Percentiles rank a stretch among this genome's conserved stretches.
phyloP scores from a whole-genome alignment of 2,797 vertebrate species.

The Enteromius thamalakanensis region DNA sequence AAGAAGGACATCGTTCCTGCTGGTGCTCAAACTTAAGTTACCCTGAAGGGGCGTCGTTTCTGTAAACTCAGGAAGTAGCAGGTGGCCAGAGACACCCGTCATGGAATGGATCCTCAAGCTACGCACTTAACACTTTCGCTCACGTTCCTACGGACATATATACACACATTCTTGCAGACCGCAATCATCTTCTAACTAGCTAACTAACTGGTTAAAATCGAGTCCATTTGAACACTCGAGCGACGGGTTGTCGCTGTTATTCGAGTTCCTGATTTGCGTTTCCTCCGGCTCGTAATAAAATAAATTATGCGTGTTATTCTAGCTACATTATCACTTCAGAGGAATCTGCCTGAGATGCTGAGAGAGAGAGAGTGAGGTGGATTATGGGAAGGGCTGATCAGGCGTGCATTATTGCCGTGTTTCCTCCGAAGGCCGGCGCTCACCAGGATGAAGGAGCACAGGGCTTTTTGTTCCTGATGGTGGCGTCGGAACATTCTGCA shows the following conservation, averaged over 20 bases:
- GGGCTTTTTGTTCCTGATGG: slow-evolving; percentile 93
- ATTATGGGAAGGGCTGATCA: slow-evolving; percentile 45
- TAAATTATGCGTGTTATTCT: slow-evolving; percentile 94
- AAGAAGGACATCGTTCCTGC: slow-evolving; percentile 75
- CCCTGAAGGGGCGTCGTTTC: slow-evolving; percentile 51
- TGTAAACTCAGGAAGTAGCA: slow-evolving; percentile 71
- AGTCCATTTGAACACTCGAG: slow-evolving; percentile 37
- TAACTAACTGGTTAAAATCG: slow-evolving; percentile 18
- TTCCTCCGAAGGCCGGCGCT: slow-evolving; percentile 75
- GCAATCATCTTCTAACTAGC: not conserved
- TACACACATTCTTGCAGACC: slow-evolving; percentile 35
- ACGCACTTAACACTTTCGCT: slow-evolving; percentile 14
- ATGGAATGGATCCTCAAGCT: slow-evolving; percentile 52
- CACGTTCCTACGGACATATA: slow-evolving; percentile 28
- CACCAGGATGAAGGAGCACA: slow-evolving; percentile 94
- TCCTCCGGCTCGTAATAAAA: slow-evolving; percentile 89
- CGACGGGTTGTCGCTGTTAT: slow-evolving; percentile 56
- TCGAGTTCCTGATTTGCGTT: slow-evolving; percentile 81
- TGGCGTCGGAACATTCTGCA: slow-evolving; percentile 95
- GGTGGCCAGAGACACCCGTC: slow-evolving; percentile 54
- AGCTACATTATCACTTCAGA: slow-evolving; percentile 92
- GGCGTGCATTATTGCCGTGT: slow-evolving; percentile 90
- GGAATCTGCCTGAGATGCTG: slow-evolving; percentile 91
- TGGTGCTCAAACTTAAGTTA: slow-evolving; percentile 77
- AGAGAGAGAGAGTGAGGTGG: slow-evolving; percentile 22